Percentiles rank a stretch among this genome's conserved stretches.
These are phyloP conservation scores for Branchellion lobata DNA, from an alignment of 2,888 invertebrate genomes.

Conservation along the genomic window DNA sequence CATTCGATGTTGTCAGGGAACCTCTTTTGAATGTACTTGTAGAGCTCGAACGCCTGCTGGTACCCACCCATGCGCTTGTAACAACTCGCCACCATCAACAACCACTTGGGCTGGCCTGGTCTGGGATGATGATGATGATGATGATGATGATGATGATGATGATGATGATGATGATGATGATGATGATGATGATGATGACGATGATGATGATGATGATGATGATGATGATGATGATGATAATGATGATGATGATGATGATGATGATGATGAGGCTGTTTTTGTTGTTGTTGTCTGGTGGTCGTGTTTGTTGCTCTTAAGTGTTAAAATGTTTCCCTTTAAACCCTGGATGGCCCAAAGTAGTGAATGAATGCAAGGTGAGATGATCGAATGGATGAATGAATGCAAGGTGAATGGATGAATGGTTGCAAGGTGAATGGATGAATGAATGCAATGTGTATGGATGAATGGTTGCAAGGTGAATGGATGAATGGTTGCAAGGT, in stretches of 20 bases:
- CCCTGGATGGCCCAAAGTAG: not conserved
- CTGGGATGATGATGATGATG: constrained; percentile 54
- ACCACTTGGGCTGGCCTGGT: constrained; percentile 80
- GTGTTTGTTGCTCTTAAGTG: not conserved
- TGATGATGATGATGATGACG: not conserved
- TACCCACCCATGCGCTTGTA: constrained; percentile 80
- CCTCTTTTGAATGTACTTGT: constrained; percentile 79
- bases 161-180: not conserved
- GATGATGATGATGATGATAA: not conserved
- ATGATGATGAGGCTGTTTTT: not conserved
- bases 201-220: not conserved
- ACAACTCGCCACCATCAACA: constrained; percentile 81
- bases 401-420: too few relatives aligned
- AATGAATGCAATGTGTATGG: too few relatives aligned
- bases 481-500: too few relatives aligned
- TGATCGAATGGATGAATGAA: too few relatives aligned
- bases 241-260: not conserved
- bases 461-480: too few relatives aligned
- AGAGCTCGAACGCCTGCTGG: constrained; percentile 78
- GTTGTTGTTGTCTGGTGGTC: constrained; percentile 8
- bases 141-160: not conserved
- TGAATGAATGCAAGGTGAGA: not conserved
- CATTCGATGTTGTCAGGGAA: constrained; percentile 95
- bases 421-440: too few relatives aligned
- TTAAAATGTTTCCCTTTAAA: not conserved